Evolutionary conservation across 2,113 vertebrate species (phyloP).

Genomic region (Galemys pyrenaicus): DNA sequence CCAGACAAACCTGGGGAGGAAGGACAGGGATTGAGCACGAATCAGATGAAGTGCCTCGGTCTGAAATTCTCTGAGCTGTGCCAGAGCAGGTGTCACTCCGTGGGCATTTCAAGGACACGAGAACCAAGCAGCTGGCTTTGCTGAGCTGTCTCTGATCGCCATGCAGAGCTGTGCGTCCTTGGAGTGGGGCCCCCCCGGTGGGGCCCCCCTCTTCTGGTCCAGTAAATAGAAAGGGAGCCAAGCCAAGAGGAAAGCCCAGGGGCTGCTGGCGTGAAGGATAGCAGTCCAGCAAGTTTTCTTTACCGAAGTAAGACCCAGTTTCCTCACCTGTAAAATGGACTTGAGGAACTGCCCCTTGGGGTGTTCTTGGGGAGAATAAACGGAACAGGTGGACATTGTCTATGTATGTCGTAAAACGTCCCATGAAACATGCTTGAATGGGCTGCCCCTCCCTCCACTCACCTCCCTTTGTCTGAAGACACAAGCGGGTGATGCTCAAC

Average conservation of each 20-base stretch:
- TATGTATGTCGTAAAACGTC: background rate
- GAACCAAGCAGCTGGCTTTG: background rate
- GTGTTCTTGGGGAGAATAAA: background rate
- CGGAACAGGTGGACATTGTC: background rate
- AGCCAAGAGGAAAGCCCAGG: background rate
- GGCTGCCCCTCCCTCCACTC: no score
- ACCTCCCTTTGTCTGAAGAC: background rate
- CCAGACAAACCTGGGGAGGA: background rate
- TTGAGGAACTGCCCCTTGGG: background rate
- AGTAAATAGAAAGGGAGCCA: background rate
- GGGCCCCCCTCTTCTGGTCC: background rate
- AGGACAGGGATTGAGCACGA: background rate
- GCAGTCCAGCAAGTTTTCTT: background rate
- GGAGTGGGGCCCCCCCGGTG: background rate
- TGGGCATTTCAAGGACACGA: background rate
- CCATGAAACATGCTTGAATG: no score
- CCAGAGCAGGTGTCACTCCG: background rate
- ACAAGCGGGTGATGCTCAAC: no score
- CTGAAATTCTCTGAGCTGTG: background rate
- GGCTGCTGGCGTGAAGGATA: background rate
- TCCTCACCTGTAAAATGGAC: background rate
- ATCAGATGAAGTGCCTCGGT: background rate
- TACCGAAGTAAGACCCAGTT: background rate
- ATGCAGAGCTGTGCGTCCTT: background rate
- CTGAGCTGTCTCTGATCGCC: background rate